Evolutionary conservation across 2,888 invertebrate genomes (phyloP).

Genomic region (Pilophorus perplexus): DNA sequence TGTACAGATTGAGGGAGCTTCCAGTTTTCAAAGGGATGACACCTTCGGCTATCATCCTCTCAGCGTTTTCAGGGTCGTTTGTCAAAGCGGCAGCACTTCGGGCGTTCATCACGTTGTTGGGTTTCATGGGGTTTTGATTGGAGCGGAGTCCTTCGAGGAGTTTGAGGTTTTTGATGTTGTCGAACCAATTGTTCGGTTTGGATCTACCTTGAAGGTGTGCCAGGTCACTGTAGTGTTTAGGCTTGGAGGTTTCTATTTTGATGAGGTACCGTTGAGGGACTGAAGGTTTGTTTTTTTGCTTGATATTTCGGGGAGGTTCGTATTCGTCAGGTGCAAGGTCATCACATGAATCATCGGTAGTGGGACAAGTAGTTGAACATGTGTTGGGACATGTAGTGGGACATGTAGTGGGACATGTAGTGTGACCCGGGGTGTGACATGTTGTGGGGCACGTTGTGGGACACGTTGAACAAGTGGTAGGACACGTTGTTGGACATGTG

Average conservation of each 20-base stretch:
- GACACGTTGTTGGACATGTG: neutral
- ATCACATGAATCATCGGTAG: no score
- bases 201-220: neutral
- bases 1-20: conserved; percentile 18
- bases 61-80: neutral
- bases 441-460: conserved; percentile 10
- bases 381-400: neutral
- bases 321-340: no score
- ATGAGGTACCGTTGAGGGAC: neutral
- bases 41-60: conserved; percentile 31
- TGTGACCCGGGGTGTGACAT: no score
- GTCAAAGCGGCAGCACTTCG: neutral
- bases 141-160: conserved; percentile 26
- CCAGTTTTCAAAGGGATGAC: conserved; percentile 22
- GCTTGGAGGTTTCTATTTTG: conserved; percentile 5
- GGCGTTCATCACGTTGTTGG: neutral
- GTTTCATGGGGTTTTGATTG: neutral
- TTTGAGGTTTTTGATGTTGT: conserved; percentile 26
- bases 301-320: no score
- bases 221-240: neutral
- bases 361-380: conserved; percentile 1
- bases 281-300: no score
- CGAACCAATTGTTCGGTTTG: conserved; percentile 29
- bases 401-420: neutral
- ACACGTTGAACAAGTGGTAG: neutral